Percentiles rank a stretch among this genome's conserved stretches.
These are phyloP conservation scores for Mythimna loreyi DNA, from an alignment of 2,888 invertebrate genomes.

Conservation along the genomic window DNA sequence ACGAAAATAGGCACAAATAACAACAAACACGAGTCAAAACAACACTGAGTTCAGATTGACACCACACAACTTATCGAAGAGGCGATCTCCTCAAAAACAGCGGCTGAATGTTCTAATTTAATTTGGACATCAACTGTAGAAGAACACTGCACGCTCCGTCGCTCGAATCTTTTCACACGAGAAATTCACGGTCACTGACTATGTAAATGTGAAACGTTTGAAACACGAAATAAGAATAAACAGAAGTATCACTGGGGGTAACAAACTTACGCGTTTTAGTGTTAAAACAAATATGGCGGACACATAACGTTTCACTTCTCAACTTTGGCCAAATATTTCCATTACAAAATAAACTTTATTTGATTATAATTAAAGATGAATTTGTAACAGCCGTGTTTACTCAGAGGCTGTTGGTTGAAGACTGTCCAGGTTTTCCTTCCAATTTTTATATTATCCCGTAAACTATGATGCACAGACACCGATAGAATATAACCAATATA, in stretches of 20 bases:
- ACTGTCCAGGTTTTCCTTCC: slow-evolving; percentile 9
- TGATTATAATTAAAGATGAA: not conserved
- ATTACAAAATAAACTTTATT: slow-evolving; percentile 15
- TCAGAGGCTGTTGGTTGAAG: slow-evolving; percentile 23
- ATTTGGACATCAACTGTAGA: slow-evolving; percentile 81
- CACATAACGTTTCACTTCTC: slow-evolving; percentile 10
- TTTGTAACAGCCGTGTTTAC: slow-evolving; percentile 6
- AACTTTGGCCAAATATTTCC: slow-evolving; percentile 1
- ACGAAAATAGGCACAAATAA: not conserved
- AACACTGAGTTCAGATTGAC: slow-evolving; percentile 20
- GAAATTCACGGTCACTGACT: slow-evolving; percentile 89
- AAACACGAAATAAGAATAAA: slow-evolving; percentile 41
- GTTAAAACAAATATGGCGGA: slow-evolving; percentile 26
- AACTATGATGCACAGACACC: not conserved
- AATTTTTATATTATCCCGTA: not conserved
- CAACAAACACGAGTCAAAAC: not conserved
- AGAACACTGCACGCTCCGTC: slow-evolving; percentile 78
- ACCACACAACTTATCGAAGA: slow-evolving; percentile 34
- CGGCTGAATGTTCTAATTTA: slow-evolving; percentile 79
- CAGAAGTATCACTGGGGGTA: slow-evolving; percentile 37
- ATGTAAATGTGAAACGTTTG: slow-evolving; percentile 85
- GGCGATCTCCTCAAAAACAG: slow-evolving; percentile 50
- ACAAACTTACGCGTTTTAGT: slow-evolving; percentile 27
- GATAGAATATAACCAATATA: not conserved
- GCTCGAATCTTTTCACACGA: slow-evolving; percentile 85